Base-by-base conservation (phyloP, 2,113 vertebrate genomes). In the Kryptolebias marmoratus region DNA sequence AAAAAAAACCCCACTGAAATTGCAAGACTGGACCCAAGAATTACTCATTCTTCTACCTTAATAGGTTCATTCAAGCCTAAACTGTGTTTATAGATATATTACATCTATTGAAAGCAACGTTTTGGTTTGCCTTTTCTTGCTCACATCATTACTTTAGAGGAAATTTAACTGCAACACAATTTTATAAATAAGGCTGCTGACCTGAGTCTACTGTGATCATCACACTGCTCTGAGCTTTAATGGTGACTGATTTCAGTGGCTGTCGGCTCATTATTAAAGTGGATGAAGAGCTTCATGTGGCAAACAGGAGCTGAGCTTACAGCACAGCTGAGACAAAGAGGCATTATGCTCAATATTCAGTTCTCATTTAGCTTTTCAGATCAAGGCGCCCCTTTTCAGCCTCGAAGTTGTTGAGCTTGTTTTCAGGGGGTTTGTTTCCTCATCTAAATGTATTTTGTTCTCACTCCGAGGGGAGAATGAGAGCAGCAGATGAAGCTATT, bases 271-370 rank as follows among this genome's bases (percentile, higher is more conserved):
- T 83, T 62, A 71, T 76, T 68, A 77, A 62, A 73, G 82, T 76
- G 53, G 73, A 73, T 66, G 75, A 81, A 73, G 60, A 49, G 68
- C 74, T 82, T 57, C 84, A 86, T 86, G 84, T 88, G 89, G 90
- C 81, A 76, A 89, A 81, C 85, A 83, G 82, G 66, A 81, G 87
- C 77, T 63, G 30, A 85, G 64, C 74, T 79, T 68, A 22, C 69
- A 64, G 39, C 39, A 42, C 39, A 42, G 39, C 39, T 42, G 39
- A 42, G 8, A 42, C 39, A 9, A 42, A 42, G 87, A 76, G 71
- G 71, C 78, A 78, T 89, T 88, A 68, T 54, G 66, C 55, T 57
- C 12, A 77, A 71, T 73, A 80, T 78, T 83, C 64, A 65, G 50
- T 64, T 74, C 50, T 75, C 81, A 63, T 89, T 81, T 36, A 63